phyloP scores from a whole-genome alignment of 2,797 vertebrate species.

The Notolepis coatsorum region DNA sequence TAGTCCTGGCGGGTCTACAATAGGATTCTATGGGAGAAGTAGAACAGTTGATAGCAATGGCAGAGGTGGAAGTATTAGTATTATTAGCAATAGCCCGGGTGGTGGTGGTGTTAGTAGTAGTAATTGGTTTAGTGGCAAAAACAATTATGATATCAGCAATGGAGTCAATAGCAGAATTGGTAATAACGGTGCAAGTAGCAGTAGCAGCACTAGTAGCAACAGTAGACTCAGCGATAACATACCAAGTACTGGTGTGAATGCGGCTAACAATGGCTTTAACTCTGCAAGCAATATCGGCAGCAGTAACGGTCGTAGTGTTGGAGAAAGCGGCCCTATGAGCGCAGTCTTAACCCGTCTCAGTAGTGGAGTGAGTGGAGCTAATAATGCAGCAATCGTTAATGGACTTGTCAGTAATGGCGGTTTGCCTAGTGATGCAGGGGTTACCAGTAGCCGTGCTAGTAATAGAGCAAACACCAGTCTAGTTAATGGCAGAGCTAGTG shows the following conservation, averaged over 20 bases:
- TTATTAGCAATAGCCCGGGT: slow-evolving; percentile 12
- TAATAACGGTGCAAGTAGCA: slow-evolving; percentile 27
- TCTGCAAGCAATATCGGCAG: slow-evolving; percentile 42
- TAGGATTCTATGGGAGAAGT: slow-evolving; percentile 19
- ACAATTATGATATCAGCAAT: slow-evolving; percentile 25
- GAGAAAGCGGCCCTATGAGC: slow-evolving; percentile 41
- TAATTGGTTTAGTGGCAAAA: background rate
- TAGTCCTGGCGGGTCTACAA: background rate
- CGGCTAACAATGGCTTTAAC: slow-evolving; percentile 41
- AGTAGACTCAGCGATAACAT: slow-evolving; percentile 31
- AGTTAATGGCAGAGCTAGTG: slow-evolving; percentile 25
- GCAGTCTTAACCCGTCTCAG: slow-evolving; percentile 46
- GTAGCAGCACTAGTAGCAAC: slow-evolving; percentile 23
- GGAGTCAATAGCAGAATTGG: slow-evolving; percentile 27
- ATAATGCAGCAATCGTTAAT: slow-evolving; percentile 29
- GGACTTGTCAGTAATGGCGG: slow-evolving; percentile 31
- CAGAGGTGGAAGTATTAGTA: slow-evolving; percentile 5
- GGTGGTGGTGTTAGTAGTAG: background rate
- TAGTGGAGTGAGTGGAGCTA: slow-evolving; percentile 25
- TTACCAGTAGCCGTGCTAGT: background rate
- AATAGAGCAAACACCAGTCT: background rate
- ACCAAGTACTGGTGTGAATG: slow-evolving; percentile 30
- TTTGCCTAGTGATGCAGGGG: slow-evolving; percentile 25
- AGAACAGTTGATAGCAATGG: slow-evolving; percentile 23
- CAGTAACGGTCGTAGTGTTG: slow-evolving; percentile 9